Evolutionary conservation across 92 coral and sea anemone genomes (phyloP).

Genomic region (Porites evermanni): DNA sequence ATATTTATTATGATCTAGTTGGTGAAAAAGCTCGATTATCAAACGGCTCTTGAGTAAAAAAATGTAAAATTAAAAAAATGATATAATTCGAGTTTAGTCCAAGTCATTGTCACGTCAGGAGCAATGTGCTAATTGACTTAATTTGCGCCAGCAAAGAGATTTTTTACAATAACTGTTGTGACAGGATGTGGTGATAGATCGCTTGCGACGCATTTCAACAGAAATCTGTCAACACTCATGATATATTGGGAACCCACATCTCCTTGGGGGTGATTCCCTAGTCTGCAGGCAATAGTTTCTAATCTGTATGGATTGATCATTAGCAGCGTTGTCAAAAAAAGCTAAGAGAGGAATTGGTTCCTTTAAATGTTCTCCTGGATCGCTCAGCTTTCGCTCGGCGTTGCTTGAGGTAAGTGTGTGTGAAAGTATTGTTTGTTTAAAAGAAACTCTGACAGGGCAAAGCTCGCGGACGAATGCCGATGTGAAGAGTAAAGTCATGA

Average conservation of each 20-base stretch:
- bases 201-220: constrained; percentile 15
- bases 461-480: neutral
- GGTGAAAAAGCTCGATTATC: too few relatives aligned
- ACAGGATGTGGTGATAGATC: constrained; percentile 32
- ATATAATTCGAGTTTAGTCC: too few relatives aligned
- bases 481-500: neutral
- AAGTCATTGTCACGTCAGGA: neutral
- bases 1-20: too few relatives aligned
- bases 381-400: neutral
- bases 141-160: constrained; percentile 41
- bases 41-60: too few relatives aligned
- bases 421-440: neutral
- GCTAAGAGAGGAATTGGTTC: too few relatives aligned
- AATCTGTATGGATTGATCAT: too few relatives aligned
- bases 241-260: neutral
- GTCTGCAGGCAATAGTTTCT: neutral
- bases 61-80: too few relatives aligned
- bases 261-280: constrained; percentile 31
- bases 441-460: neutral
- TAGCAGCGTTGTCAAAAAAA: too few relatives aligned
- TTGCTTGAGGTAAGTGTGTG: constrained; percentile 5
- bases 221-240: constrained; percentile 28
- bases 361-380: neutral
- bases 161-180: constrained; percentile 24
- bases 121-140: constrained; percentile 32